These are phyloP conservation scores for Bubo blakistoni DNA, from an alignment of 2,113 vertebrate species.

Conservation along the genomic window DNA sequence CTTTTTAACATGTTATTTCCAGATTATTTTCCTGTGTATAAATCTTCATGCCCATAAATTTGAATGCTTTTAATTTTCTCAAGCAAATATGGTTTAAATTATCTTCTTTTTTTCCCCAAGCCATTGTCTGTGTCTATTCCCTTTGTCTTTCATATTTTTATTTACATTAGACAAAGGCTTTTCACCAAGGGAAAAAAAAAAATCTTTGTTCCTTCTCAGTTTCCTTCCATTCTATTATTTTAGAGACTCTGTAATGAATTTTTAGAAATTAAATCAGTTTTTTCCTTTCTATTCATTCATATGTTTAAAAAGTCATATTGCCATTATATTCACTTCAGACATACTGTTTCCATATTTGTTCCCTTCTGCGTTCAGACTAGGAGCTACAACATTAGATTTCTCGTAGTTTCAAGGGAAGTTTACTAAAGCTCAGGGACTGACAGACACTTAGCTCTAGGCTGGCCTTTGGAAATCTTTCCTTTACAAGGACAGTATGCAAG, in stretches of 20 bases:
- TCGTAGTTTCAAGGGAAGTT: background rate
- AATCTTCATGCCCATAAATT: background rate
- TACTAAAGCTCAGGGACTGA: background rate
- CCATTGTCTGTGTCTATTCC: background rate
- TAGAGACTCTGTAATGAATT: background rate
- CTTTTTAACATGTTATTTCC: background rate
- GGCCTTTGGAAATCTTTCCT: background rate
- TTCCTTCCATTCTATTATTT: conserved; percentile 31
- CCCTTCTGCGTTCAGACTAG: background rate
- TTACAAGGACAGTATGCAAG: background rate
- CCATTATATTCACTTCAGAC: background rate
- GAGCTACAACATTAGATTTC: background rate
- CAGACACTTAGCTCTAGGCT: rapidly evolving
- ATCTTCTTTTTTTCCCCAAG: background rate
- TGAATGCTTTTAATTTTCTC: background rate
- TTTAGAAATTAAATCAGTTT: background rate
- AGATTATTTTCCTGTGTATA: background rate
- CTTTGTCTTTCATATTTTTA: conserved; percentile 13
- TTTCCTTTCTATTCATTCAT: background rate
- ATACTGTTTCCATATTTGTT: background rate
- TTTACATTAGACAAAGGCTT: conserved; percentile 23
- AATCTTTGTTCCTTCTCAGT: background rate
- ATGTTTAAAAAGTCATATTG: background rate
- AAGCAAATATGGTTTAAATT: conserved; percentile 1
- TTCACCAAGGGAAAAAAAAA: background rate